Conservation (phyloP, 2,888 invertebrate species). For the Aplocera efformata region DNA sequence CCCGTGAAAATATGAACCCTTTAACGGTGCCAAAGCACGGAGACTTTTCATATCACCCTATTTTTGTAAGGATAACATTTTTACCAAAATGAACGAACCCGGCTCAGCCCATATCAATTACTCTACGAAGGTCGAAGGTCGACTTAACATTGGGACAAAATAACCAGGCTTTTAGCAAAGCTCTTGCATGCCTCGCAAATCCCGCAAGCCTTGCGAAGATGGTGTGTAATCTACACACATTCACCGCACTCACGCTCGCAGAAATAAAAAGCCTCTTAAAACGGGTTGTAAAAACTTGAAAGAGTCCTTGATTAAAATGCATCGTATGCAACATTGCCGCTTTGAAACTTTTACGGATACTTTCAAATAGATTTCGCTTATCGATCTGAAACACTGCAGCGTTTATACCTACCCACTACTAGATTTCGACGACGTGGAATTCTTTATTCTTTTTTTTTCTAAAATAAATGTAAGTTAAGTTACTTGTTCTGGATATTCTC, state of each 20-base stretch:
- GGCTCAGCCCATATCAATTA: constrained; percentile 26
- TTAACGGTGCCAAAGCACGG: neutral
- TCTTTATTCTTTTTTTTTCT: too few species aligned
- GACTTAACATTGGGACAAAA: constrained; percentile 7
- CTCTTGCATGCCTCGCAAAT: constrained; percentile 5
- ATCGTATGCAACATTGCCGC: constrained; percentile 20
- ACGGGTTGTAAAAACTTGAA: constrained; percentile 28
- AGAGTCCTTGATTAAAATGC: constrained; percentile 36
- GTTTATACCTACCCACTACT: too few species aligned
- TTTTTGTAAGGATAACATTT: constrained; percentile 23
- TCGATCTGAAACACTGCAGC: constrained; percentile 10
- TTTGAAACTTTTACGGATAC: constrained; percentile 8
- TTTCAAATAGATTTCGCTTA: constrained; percentile 14
- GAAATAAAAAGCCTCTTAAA: constrained; percentile 30
- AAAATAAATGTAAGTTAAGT: too few species aligned
- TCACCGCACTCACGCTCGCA: constrained; percentile 37
- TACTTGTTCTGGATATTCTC: too few species aligned
- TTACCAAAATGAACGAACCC: constrained; percentile 20
- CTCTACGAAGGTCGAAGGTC: constrained; percentile 27
- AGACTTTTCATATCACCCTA: constrained; percentile 11
- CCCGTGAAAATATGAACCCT: neutral
- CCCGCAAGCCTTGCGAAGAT: constrained; percentile 6
- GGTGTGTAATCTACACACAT: constrained; percentile 20
- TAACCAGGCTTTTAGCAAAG: constrained; percentile 5
- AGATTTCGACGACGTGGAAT: too few species aligned